Evolutionary conservation across 2,888 invertebrate species (phyloP), one percentile per base, ranked within the genome.

Genomic region (Stenichneumon culpator): DNA sequence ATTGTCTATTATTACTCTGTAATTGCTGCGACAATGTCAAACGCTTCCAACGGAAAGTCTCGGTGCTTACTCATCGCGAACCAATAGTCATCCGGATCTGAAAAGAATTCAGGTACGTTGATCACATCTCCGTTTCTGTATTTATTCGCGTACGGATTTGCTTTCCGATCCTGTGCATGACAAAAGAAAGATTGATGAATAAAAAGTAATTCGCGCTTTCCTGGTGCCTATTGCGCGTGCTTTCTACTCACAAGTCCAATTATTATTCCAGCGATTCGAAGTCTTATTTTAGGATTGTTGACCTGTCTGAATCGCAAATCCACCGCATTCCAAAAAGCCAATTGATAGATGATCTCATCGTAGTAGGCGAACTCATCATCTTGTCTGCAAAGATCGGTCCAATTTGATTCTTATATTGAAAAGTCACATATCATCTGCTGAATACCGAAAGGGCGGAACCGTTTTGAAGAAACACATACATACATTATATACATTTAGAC

Each of bases 341-440:
- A 32, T 32, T 32, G 32, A 32, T 32, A 32, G 47, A 47, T 14
- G 4, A 47, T 47, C 3, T 47, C 47, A 16, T 47, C 47, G 16
- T 47, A 47, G 47, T 47, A 47, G 47, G 14, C 47, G 11, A 14
- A 11, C 2, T 11, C 47, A 16, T 47, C 4, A 2, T 16, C 3
- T 47, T n/a, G n/a, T n/a, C 47, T 47, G 47, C 47, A 47, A 16
- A 11, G 19, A 22, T n/a, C n/a, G 22, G 74, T 73, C 77, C 6
- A 19, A 54, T 16, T 4, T 19, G 1, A 54, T 7, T 19, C 22
- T 54, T 54, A 22, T 9, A 54, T 54, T n/a, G 19, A 54, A 9
- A 5, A 54, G 19, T 19, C 22, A 7, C 14, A 44, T 28, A 44
- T 3, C 2, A 1, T 11, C 2, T 44, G 9, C 4, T 11, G 14